Conservation (phyloP, 2,797 vertebrate genomes). For the Sebastes aleutianus region DNA sequence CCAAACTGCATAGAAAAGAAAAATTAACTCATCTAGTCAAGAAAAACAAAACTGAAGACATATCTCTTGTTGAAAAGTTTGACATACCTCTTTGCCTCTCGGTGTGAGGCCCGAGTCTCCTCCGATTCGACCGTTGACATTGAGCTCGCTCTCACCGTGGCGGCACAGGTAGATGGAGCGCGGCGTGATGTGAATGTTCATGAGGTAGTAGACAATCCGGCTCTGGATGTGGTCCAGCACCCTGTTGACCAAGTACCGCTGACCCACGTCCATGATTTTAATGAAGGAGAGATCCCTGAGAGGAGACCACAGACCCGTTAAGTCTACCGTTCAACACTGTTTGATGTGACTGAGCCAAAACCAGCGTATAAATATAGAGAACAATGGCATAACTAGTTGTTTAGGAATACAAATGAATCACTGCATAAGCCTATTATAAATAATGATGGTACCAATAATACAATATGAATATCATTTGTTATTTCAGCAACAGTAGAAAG, state of each 20-base stretch:
- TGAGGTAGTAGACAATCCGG: conserved; percentile 99
- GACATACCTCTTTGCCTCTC: conserved; percentile 87
- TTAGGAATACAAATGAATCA: not conserved
- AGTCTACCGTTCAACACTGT: not conserved
- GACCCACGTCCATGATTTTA: conserved; percentile 98
- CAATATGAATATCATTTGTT: not conserved
- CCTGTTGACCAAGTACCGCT: conserved; percentile 94
- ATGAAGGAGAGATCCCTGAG: conserved; percentile 96
- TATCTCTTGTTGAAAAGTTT: not conserved
- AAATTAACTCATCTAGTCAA: not conserved
- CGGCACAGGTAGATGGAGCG: conserved; percentile 98
- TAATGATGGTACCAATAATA: not conserved
- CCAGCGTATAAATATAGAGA: not conserved
- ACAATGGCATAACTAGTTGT: not conserved
- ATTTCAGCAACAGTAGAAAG: not conserved
- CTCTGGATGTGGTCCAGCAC: conserved; percentile 99
- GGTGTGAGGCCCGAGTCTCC: conserved; percentile 94
- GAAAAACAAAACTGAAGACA: not conserved
- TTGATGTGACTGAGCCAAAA: not conserved
- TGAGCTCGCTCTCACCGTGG: conserved; percentile 97
- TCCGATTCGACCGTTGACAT: conserved; percentile 94
- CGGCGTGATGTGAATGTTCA: conserved; percentile 99
- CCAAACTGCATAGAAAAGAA: conserved; percentile 85
- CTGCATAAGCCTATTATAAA: not conserved
- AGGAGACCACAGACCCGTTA: not conserved